Evolutionary conservation across 1,140 invertebrate species (phyloP).

Genomic region (Ylistrum balloti): DNA sequence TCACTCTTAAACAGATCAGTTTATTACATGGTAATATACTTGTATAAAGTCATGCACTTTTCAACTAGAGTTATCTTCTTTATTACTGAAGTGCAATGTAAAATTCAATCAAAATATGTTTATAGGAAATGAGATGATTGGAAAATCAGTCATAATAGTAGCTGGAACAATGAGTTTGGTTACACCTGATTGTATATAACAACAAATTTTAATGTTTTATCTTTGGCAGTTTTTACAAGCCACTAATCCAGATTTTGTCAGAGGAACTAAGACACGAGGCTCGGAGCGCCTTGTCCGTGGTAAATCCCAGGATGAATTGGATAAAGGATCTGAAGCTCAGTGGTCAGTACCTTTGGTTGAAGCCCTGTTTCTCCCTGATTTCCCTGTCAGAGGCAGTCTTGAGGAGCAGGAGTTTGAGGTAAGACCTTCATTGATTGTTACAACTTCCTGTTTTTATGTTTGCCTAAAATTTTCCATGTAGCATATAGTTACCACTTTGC

Average conservation of each 20-base stretch:
- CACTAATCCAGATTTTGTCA: slow-evolving; percentile 68
- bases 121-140: background rate
- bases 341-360: slow-evolving; percentile 90
- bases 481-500: too few relatives aligned
- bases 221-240: slow-evolving; percentile 68
- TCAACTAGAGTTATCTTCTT: background rate
- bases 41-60: background rate
- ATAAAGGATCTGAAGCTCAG: slow-evolving; percentile 74
- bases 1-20: too few relatives aligned
- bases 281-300: slow-evolving; percentile 68
- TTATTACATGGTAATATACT: too few relatives aligned
- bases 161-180: too few relatives aligned
- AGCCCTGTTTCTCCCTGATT: slow-evolving; percentile 91
- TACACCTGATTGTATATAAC: too few relatives aligned
- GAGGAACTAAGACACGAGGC: slow-evolving; percentile 68
- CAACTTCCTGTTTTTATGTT: too few relatives aligned
- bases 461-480: too few relatives aligned
- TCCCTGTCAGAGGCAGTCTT: slow-evolving; percentile 87
- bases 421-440: background rate
- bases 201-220: slow-evolving; percentile 13
- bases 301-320: slow-evolving; percentile 66
- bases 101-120: too few relatives aligned
- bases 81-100: background rate
- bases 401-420: slow-evolving; percentile 84
- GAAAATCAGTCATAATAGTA: too few relatives aligned